These are phyloP conservation scores for Cordylochernes scorpioides DNA, from an alignment of 2,888 invertebrate species.

Conservation along the genomic window DNA sequence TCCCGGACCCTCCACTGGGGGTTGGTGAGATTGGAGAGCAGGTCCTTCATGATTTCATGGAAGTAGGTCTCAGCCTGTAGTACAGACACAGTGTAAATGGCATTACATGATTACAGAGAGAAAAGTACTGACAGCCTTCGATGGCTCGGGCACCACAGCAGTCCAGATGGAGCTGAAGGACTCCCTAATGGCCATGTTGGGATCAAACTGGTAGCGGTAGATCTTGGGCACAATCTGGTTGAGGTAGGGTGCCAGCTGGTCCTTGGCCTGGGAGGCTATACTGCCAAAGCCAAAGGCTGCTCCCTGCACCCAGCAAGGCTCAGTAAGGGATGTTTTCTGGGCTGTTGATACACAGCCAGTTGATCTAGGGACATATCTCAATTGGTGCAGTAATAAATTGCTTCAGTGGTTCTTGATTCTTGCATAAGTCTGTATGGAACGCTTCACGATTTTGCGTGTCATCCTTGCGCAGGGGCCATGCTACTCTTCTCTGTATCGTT, in stretches of 20 bases:
- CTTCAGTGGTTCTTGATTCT: too few relatives aligned
- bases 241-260: conserved; percentile 49
- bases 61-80: conserved; percentile 50
- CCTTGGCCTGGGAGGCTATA: conserved; percentile 53
- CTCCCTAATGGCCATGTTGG: conserved; percentile 64
- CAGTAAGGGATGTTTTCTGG: too few relatives aligned
- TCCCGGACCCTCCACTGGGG: conserved; percentile 67
- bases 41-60: conserved; percentile 48
- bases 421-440: too few relatives aligned
- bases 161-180: conserved; percentile 87
- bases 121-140: conserved; percentile 40
- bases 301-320: too few relatives aligned
- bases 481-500: too few relatives aligned
- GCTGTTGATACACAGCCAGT: too few relatives aligned
- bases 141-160: conserved; percentile 54
- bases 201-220: conserved; percentile 69
- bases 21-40: conserved; percentile 50
- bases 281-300: conserved; percentile 77
- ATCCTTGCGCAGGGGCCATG: too few relatives aligned
- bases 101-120: too few relatives aligned
- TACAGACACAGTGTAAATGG: too few relatives aligned
- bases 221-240: conserved; percentile 62
- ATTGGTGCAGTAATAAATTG: too few relatives aligned
- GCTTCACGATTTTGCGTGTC: too few relatives aligned
- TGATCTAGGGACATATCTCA: too few relatives aligned